Evolutionary conservation across 2,113 vertebrate species (phyloP).

Genomic region (Spilogale gracilis): DNA sequence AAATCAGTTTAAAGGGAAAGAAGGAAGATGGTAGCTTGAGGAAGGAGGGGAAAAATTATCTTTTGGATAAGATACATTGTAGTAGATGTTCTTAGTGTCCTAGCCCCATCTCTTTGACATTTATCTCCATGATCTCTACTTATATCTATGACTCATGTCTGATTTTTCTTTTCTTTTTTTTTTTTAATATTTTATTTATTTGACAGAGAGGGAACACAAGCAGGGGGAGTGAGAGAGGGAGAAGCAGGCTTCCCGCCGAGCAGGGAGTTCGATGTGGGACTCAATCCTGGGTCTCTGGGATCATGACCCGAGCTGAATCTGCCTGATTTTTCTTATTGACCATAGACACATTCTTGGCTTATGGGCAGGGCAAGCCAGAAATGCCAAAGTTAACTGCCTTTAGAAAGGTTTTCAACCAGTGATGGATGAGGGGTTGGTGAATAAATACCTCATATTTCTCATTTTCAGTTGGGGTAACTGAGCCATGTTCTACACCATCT

Average conservation of each 20-base stretch:
- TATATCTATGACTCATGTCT: background rate
- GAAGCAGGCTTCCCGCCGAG: no score
- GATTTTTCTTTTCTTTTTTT: background rate
- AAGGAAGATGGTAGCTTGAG: background rate
- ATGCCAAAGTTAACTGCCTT: background rate
- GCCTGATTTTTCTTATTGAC: background rate
- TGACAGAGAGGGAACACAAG: no score
- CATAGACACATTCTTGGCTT: background rate
- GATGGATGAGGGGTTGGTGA: background rate
- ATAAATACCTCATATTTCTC: slow-evolving; percentile 28
- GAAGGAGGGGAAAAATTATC: background rate
- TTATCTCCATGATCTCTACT: background rate
- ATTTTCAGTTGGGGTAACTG: background rate
- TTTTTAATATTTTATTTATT: background rate
- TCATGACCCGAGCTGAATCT: background rate
- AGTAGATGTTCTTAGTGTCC: background rate
- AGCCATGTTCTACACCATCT: background rate
- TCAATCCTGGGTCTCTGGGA: no score
- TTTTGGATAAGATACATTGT: background rate
- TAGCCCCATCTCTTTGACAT: background rate
- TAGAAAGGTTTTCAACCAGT: background rate
- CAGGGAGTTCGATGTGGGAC: no score
- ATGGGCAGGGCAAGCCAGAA: background rate
- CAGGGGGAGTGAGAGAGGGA: no score
- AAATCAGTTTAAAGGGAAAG: slow-evolving; percentile 10